Evolutionary conservation across 1,140 invertebrate genomes (phyloP), one percentile per base, ranked within the genome.

Genomic region (Linepithema humile): DNA sequence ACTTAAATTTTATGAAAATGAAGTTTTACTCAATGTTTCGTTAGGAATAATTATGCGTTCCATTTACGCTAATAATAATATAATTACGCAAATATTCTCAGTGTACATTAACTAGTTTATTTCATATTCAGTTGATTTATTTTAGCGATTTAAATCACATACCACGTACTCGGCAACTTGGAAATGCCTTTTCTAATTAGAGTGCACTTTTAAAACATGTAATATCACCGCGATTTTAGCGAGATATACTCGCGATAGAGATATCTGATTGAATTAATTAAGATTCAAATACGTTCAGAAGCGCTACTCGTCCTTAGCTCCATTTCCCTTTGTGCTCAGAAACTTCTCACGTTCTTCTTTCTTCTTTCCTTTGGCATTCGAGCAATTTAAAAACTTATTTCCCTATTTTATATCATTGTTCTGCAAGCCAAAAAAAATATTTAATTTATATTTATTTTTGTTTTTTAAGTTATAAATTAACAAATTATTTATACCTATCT

Each of bases 231-330:
- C 2, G 9, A 15, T 74, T 74, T 23, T 12, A 32, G 10, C 2
- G 2, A 57, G 26, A 60, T 35, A 20, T n/a, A 38, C 4, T 45
- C 9, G 7, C 5, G 12, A 48, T 64, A 50, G 38, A 64, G 4
- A 64, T 50, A 64, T 23, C 3, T 64, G n/a, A 77, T 77, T 50
- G 6, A 77, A 32, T 77, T 50, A 64, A 77, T 64, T 64, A 77
- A 77, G 9, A 74, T 0, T 43, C 23, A 10, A 6, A 75, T 48
- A 23, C 60, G 26, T 60, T 5, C 38, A 75, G 45, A 32, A 45
- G 20, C 1, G 2, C 60, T 75, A 6, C 2, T 55, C 15, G 17
- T 40, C 9, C 9, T 59, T 38, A 15, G 45, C 10, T 45, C 40
- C 5, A 55, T 72, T 38, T 17, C 15, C n/a, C 12, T 75, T 75